Percentiles rank a stretch among this genome's conserved stretches.
These are phyloP conservation scores for Brachypalpus laphriformis DNA, from an alignment of 2,888 invertebrate species.

Conservation along the genomic window DNA sequence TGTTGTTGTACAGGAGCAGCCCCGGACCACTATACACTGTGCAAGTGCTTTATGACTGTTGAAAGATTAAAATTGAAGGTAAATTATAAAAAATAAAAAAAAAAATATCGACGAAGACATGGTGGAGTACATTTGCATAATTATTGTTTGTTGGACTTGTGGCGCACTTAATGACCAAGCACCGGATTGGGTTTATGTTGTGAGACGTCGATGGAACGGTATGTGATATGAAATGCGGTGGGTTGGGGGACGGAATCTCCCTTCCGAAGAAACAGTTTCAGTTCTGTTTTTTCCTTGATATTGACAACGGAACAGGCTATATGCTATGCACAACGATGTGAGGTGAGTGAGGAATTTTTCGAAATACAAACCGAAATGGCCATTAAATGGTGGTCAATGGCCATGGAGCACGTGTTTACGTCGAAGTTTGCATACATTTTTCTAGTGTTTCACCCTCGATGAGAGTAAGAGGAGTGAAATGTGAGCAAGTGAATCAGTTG, in stretches of 20 bases:
- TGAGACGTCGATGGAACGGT: constrained; percentile 72
- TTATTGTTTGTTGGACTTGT: constrained; percentile 73
- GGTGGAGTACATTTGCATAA: constrained; percentile 67
- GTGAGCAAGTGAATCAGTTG: constrained; percentile 25
- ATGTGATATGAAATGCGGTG: constrained; percentile 43
- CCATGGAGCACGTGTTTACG: constrained; percentile 51
- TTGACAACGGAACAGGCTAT: constrained; percentile 65
- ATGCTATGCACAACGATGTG: not conserved
- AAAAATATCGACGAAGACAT: constrained; percentile 39
- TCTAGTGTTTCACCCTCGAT: not conserved
- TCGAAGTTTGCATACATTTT: constrained; percentile 26
- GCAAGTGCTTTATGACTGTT: constrained; percentile 72
- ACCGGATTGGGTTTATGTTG: constrained; percentile 73
- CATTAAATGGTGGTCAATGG: constrained; percentile 62
- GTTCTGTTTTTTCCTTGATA: constrained; percentile 21
- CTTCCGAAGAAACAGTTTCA: constrained; percentile 69
- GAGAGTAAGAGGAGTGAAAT: not conserved
- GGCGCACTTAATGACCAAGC: constrained; percentile 73
- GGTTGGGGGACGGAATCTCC: constrained; percentile 41
- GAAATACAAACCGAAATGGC: constrained; percentile 24
- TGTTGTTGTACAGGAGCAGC: constrained; percentile 39
- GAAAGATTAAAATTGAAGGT: constrained; percentile 64
- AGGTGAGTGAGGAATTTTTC: not conserved
- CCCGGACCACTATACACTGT: not conserved
- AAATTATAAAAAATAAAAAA: constrained; percentile 21